Evolutionary conservation across 1,140 invertebrate species (phyloP).

Genomic region (Charaxes varanes): DNA sequence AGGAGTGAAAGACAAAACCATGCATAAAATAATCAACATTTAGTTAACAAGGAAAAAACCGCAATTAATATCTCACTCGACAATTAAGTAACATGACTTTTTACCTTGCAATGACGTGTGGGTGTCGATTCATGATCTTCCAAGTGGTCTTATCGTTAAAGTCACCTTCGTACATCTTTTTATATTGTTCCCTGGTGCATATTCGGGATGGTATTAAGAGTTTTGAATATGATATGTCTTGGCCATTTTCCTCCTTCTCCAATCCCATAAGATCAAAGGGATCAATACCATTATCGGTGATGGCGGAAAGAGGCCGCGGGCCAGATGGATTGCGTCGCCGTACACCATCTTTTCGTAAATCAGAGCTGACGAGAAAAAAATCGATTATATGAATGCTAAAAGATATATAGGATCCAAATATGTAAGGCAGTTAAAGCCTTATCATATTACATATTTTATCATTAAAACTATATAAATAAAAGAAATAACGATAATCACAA

Average conservation of each 20-base stretch:
- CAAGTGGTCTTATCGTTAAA: constrained; percentile 69
- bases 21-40: constrained; percentile 12
- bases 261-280: constrained; percentile 89
- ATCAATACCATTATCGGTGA: constrained; percentile 89
- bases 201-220: constrained; percentile 85
- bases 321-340: constrained; percentile 87
- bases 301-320: constrained; percentile 86
- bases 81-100: too few species aligned
- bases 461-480: too few species aligned
- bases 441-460: too few species aligned
- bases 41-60: constrained; percentile 15
- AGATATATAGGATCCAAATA: not conserved
- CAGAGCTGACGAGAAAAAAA: constrained; percentile 74
- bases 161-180: constrained; percentile 74
- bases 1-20: too few species aligned
- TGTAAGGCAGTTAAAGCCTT: too few species aligned
- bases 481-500: too few species aligned
- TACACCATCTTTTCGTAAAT: constrained; percentile 83
- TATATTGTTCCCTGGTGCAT: constrained; percentile 71
- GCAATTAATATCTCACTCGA: constrained; percentile 3
- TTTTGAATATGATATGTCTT: constrained; percentile 90
- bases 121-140: constrained; percentile 65
- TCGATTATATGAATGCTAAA: not conserved
- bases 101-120: constrained; percentile 81
- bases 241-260: constrained; percentile 88